Base-by-base conservation (phyloP, 1,140 invertebrate species). In the Macrotrachela quadricornifera region DNA sequence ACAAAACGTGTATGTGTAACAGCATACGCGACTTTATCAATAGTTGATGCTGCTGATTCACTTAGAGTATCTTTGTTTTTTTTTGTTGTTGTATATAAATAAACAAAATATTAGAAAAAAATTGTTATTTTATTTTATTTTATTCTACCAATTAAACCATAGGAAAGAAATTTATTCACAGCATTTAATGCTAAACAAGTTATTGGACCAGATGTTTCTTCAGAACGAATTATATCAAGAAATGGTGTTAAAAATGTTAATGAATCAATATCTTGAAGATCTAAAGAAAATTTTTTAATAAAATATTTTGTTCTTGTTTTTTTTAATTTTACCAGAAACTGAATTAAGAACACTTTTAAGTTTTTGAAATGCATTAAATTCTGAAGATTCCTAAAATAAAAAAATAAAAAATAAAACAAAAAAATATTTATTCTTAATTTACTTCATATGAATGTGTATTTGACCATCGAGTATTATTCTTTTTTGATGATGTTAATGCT, bases 1-100 rank as follows among this genome's bases (percentile, higher is more conserved):
- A 94, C 82, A 74, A 96, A 96, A 56, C 85, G 76, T 6, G 90
- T 85, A 74, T 91, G 85, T 0, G 87, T 95, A 0, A 96, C 87
- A 16, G 88, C 83, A 76, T 92, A 84, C 1, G 87, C 87, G 56
- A 96, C 83, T 58, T 82, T 82, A 65, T 94, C 85, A 15, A 92
- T 84, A 45, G 84, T 86, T 14, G 78, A 74, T 17, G 81, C 76
- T 49, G 85, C 77, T 56, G 76, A 77, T 49, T 78, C 75, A 63
- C 80, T 77, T 37, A 40, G 43, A 54, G 48, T 30, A 30, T 30
- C 21, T 30, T 30, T 30, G 2, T 30, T 30, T 30, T 30, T 30
- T n/a, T n/a, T n/a, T n/a, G n/a, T n/a, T n/a, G n/a, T n/a, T n/a
- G n/a, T n/a, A 30, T 30, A 30, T 30, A 30, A 2, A 30, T 30